Conservation (phyloP, 2,797 vertebrate genomes). For the Falco columbarius region DNA sequence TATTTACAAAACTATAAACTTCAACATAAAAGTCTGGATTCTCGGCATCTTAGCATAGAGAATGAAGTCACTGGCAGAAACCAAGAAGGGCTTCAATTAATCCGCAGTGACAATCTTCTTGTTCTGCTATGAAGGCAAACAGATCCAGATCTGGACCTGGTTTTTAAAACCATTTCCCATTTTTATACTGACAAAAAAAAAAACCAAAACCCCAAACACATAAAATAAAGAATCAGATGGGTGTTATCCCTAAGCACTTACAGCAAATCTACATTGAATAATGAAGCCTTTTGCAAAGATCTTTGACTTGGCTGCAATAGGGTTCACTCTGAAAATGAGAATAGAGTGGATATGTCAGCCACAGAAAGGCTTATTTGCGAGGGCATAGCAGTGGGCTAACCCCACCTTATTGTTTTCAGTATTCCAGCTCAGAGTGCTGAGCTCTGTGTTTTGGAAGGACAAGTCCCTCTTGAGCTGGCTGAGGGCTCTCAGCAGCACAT, state of each 20-base stretch:
- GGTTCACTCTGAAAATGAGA: not conserved
- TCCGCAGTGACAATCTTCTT: not conserved
- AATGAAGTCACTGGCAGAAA: not conserved
- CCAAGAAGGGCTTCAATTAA: not conserved
- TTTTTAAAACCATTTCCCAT: not conserved
- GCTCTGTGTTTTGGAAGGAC: not conserved
- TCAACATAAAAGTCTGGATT: not conserved
- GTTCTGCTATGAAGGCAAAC: not conserved
- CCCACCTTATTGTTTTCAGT: not conserved
- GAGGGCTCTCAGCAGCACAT: not conserved
- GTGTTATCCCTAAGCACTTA: not conserved
- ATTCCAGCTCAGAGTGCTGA: not conserved
- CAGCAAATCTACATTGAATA: not conserved
- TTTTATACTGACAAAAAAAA: not conserved
- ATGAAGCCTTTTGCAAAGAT: not conserved
- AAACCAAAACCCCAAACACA: too few species aligned
- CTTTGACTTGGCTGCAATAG: not conserved
- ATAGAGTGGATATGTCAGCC: not conserved
- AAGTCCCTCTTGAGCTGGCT: not conserved
- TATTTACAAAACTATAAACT: not conserved
- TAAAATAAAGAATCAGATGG: too few species aligned
- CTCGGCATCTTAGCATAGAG: not conserved
- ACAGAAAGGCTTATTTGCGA: not conserved
- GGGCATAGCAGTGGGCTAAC: not conserved
- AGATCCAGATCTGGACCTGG: not conserved